These are phyloP conservation scores for Nylanderia fulva DNA, from an alignment of 1,140 invertebrate species.

Conservation along the genomic window DNA sequence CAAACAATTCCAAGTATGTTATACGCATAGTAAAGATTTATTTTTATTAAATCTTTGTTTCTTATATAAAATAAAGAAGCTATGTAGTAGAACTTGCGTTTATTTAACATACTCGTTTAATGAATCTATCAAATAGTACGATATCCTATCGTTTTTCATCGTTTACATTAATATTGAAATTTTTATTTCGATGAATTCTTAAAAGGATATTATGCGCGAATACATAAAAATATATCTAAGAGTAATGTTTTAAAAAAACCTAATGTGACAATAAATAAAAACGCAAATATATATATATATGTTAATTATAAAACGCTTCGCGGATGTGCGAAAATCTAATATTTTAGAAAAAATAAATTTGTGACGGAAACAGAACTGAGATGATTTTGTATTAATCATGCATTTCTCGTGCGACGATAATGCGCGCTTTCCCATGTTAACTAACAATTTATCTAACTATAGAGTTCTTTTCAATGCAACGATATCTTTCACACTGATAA, in stretches of 20 bases:
- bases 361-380: neutral
- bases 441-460: conserved; percentile 30
- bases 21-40: neutral
- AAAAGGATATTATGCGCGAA: neutral
- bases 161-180: neutral
- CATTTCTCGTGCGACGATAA: neutral
- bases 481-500: too few relatives aligned
- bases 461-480: neutral
- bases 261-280: conserved; percentile 51
- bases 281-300: neutral
- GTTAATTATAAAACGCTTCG: conserved; percentile 15
- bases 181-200: neutral
- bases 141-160: neutral
- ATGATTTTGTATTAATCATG: conserved; percentile 10
- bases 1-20: conserved; percentile 16
- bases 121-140: neutral
- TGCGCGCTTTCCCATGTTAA: neutral
- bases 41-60: conserved; percentile 1
- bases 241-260: neutral
- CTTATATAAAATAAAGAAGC: neutral
- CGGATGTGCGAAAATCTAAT: conserved; percentile 21
- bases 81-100: conserved; percentile 14
- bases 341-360: conserved; percentile 11
- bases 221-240: conserved; percentile 39
- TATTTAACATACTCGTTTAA: neutral